Evolutionary conservation across 23 tunicate genomes (phyloP), one percentile per base, ranked within the genome.

Genomic region (Ciona savignyi): DNA sequence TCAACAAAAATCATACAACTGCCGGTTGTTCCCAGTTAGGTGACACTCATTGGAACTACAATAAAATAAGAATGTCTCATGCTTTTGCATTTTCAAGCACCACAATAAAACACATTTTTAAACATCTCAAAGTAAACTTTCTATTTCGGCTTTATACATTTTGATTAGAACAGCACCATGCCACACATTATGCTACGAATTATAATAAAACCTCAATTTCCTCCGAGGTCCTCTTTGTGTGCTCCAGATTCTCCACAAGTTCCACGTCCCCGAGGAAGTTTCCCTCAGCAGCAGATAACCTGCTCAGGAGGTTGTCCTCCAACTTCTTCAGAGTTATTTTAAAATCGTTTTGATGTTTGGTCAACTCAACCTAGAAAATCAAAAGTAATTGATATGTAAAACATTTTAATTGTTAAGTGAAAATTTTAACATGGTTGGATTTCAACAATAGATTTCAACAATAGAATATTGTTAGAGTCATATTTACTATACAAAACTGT

Each of bases 281-380:
- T 31, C 96, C 96, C 35, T 74, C 89, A 4, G 96, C 96, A 51
- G 87, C 86, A 29, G 96, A 89, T n/a, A 89, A 35, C 31, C 85
- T 56, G 32, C 70, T 73, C 35, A 87, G 68, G 28, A 89, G 69
- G 48, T 83, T 78, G 85, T 89, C 96, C 74, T 89, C 96, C 72
- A 89, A 35, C 22, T 35, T 67, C 32, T 89, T 89, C 78, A 89
- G 72, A 20, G 84, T 78, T 24, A 89, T 89, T 62, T 89, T 89
- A 81, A 89, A 89, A 32, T 89, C 89, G 68, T 89, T 89, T 35
- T 89, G 96, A 25, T 89, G 89, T 64, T 83, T 89, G 6, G 96
- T 89, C 62, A 89, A 69, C 35, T 89, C 89, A 29, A 83, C 96
- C 96, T 89, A 2, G 3, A n/a, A 4, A 15, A 2, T 27, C 27